phyloP scores from a whole-genome alignment of 2,888 invertebrate species.

The Chirona hameri region DNA sequence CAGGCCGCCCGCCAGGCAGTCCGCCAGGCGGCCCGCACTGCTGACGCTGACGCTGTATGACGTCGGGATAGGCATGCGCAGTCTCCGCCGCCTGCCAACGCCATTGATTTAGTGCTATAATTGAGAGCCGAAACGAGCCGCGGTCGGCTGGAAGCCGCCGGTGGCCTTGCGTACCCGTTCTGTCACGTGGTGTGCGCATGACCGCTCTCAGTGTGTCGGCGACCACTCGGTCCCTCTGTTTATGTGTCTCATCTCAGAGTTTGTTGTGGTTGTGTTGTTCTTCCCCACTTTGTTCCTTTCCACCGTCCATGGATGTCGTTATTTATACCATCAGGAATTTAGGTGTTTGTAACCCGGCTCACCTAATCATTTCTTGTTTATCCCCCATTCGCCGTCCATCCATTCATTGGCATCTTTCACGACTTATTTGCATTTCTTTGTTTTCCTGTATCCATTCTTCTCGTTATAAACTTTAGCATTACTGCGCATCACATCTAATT shows the following conservation, averaged over 20 bases:
- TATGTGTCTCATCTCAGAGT: background rate
- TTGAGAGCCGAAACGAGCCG: background rate
- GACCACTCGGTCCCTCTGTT: background rate
- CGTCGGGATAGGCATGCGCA: background rate
- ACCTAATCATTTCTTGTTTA: no score
- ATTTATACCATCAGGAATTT: no score
- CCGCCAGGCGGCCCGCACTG: background rate
- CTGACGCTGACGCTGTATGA: background rate
- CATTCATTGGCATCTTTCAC: no score
- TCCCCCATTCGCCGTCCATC: no score
- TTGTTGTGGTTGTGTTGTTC: background rate
- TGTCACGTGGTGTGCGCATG: background rate
- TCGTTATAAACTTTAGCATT: no score
- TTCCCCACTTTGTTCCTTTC: background rate
- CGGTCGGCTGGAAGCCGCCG: background rate
- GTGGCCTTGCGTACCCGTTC: background rate
- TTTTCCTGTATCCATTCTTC: no score
- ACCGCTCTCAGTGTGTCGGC: no score
- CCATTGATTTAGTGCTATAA: constrained; percentile 24
- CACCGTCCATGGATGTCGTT: no score
- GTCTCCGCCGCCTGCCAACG: background rate
- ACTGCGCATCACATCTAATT: no score
- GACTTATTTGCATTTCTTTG: no score
- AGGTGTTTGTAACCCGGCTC: no score
- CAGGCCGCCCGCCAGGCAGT: background rate